phyloP scores from a whole-genome alignment of 2,113 vertebrate genomes.

The Arenaria interpres region DNA sequence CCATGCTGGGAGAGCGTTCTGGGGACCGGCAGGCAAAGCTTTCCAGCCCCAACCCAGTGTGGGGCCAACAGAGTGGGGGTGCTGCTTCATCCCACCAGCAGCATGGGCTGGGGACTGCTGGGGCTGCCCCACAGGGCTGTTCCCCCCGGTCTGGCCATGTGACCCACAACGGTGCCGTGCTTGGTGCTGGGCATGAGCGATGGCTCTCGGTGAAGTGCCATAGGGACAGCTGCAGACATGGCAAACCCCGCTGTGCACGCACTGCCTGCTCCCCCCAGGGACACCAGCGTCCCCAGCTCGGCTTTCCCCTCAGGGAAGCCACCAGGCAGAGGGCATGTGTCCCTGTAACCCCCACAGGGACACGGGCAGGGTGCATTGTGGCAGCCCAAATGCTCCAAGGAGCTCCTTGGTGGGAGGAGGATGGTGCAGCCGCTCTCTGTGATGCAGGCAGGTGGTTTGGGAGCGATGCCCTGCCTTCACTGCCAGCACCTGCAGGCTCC shows the following conservation, averaged over 20 bases:
- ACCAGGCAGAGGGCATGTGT: neutral
- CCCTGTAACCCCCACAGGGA: too few species aligned
- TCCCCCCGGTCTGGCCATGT: neutral
- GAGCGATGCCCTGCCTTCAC: neutral
- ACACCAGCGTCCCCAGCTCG: neutral
- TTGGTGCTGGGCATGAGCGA: neutral
- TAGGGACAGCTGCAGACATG: accelerated
- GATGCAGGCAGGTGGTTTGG: neutral
- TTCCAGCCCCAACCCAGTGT: neutral
- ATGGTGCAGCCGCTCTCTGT: neutral
- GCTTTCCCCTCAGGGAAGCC: neutral
- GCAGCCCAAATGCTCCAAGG: neutral
- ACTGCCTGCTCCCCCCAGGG: neutral
- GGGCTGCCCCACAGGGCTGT: neutral
- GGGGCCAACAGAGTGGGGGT: too few species aligned
- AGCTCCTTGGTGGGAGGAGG: neutral
- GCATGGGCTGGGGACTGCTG: neutral
- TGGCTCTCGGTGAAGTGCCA: neutral
- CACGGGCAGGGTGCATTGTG: accelerated
- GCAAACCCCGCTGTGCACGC: accelerated
- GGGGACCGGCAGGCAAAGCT: neutral
- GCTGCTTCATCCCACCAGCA: neutral
- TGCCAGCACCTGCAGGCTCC: neutral
- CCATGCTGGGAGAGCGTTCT: neutral
- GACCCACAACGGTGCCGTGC: neutral